Evolutionary conservation across 2,888 invertebrate species (phyloP).

Genomic region (Torymus texanus): DNA sequence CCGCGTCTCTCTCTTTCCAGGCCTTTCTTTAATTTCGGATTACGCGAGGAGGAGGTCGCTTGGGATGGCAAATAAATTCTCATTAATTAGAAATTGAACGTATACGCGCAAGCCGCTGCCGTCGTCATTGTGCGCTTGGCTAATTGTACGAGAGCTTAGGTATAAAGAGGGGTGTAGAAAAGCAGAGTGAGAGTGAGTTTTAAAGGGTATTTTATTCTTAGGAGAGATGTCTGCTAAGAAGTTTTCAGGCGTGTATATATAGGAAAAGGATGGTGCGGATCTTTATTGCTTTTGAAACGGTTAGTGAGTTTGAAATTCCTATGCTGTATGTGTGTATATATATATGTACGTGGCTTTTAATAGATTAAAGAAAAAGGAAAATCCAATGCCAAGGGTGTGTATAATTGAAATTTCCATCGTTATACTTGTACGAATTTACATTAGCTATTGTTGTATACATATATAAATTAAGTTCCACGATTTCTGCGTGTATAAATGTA

Average conservation of each 20-base stretch:
- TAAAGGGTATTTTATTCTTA: conserved; percentile 17
- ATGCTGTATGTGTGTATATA: no score
- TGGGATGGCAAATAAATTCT: conserved; percentile 38
- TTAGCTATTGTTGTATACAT: no score
- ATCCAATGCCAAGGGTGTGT: no score
- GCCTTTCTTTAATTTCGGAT: conserved; percentile 11
- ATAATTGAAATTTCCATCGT: no score
- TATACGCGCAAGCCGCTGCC: neutral
- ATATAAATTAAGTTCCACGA: no score
- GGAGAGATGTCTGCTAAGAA: neutral
- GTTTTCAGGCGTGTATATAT: neutral
- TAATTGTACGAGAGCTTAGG: conserved; percentile 14
- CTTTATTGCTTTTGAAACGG: conserved; percentile 13
- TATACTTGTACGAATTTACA: no score
- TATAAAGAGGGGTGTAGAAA: neutral
- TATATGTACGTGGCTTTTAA: no score
- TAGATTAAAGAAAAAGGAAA: no score
- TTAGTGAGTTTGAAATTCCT: no score
- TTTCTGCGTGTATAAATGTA: no score
- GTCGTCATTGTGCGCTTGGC: neutral
- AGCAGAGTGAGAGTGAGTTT: neutral
- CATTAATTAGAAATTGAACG: conserved; percentile 47
- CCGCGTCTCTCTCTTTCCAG: no score
- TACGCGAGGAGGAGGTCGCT: neutral
- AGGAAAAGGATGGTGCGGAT: neutral